Base-by-base conservation (phyloP, 2,113 vertebrate genomes). In the Vicugna pacos region DNA sequence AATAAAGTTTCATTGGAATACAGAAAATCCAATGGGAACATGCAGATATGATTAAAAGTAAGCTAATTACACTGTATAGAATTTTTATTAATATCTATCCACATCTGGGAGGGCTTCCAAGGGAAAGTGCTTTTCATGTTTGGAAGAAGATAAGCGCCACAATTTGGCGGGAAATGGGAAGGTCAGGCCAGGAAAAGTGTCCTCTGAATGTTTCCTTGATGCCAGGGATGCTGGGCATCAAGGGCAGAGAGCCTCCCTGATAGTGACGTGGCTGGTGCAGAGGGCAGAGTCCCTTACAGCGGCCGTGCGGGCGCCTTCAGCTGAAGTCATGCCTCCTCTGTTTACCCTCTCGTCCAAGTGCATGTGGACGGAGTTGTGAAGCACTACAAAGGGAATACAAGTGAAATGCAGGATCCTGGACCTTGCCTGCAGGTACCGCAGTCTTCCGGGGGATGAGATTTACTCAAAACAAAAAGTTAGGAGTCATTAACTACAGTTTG, bases 151-250 rank as follows among this genome's bases (percentile, higher is more conserved):
- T 17, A 26, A 84, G 13, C 24, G 48, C 16, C 2, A 0, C 38
- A n/a, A 48, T 30, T 79, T 89, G 60, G 12, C 48, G 35, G 72
- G 54, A 89, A 95, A 46, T 72, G 13, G 58, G 8, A 87, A 79
- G 38, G 30, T 52, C 48, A 58, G 72, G 3, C 16, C 35, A 32
- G 54, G 19, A 46, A 32, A 79, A 35, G 32, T 24, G 35, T 24
- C n/a, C 5, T 7, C 28, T 0, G 13, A 54, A 28, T 0, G 2
- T 11, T 1, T 10, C 65, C 2, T 15, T 19, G 17, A 2, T 6
- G 32, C 48, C 17, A 12, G 30, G 35, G 72, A 24, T 5, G 52
- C 22, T 46, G 30, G 65, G 6, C 6, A 8, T 48, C 42, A 6
- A 1, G 26, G 38, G 9, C 70, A 22, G n/a, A 22, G 38, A 69